Evolutionary conservation across 1,140 invertebrate genomes (phyloP), one percentile per base, ranked within the genome.

Genomic region (Drosophila malerkotliana): DNA sequence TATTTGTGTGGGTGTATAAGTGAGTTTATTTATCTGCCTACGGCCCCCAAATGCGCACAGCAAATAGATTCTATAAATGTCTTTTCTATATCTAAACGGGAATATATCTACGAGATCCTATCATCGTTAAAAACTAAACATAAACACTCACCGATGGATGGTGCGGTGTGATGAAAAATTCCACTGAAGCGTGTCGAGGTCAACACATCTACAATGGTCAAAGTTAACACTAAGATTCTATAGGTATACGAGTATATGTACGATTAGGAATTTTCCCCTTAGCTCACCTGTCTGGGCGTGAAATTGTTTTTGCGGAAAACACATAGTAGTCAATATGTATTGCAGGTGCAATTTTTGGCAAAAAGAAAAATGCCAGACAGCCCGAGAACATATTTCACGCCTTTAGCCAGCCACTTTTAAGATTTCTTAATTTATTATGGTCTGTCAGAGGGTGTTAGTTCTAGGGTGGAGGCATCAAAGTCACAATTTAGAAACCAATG

Each of bases 131-230:
- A 69, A 69, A 52, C 51, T 44, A 69, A 74, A 64, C 56, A 72
- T 77, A 77, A 74, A 63, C 66, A 66, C 61, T 18, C 60, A 41
- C 32, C 63, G 51, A 78, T 18, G 30, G 61, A 18, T 53, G 58
- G 56, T 62, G 61, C 62, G 68, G 77, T 47, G 72, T 60, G 53
- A 15, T 32, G 58, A 84, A 78, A 77, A 66, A 80, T 88, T 88
- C 83, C 72, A 72, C 45, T 64, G 60, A 63, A 71, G 54, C 72
- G 51, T 72, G 79, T 72, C 85, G 84, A 88, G 83, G 84, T 88
- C 79, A 78, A 49, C 71, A 30, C 52, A 69, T 69, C 34, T 21
- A 24, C 47, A 30, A 21, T 52, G 61, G 60, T 24, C 61, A 44
- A 62, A 68, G 48, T 68, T 55, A 68, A 47, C 39, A 57, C 39